Conservation (phyloP, 1,140 invertebrate genomes). For the Hyposmocoma kahamanoa region DNA sequence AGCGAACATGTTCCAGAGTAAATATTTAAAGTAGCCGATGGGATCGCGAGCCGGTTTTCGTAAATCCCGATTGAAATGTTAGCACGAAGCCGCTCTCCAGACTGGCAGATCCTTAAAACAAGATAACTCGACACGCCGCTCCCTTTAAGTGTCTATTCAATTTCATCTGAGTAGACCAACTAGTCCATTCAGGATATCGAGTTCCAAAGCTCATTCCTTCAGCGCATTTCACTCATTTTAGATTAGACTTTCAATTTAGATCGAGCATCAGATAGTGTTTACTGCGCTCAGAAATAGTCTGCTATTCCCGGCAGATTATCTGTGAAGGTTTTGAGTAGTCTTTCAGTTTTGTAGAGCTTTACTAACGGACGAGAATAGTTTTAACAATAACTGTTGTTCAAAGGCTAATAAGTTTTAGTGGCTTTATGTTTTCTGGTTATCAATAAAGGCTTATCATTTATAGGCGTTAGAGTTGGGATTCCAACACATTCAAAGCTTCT, state of each 20-base stretch:
- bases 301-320: constrained; percentile 26
- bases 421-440: constrained; percentile 22
- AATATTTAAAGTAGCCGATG: constrained; percentile 31
- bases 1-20: constrained; percentile 6
- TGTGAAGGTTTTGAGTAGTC: constrained; percentile 9
- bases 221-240: constrained; percentile 39
- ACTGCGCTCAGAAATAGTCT: constrained; percentile 19
- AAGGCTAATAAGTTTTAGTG: constrained; percentile 15
- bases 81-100: constrained; percentile 27
- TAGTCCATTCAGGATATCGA: constrained; percentile 29
- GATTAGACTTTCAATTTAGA: constrained; percentile 56
- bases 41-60: constrained; percentile 40
- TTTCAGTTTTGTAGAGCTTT: constrained; percentile 14
- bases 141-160: constrained; percentile 39
- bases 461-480: constrained; percentile 16
- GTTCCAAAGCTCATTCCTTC: constrained; percentile 35
- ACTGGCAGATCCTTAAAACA: constrained; percentile 30
- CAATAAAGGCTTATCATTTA: constrained; percentile 15
- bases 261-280: constrained; percentile 33
- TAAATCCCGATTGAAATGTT: constrained; percentile 58
- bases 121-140: constrained; percentile 36
- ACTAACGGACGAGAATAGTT: background rate
- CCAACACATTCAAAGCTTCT: constrained; percentile 24
- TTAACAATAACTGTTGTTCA: background rate
- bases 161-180: constrained; percentile 33